Base-by-base conservation (phyloP, 1,140 invertebrate genomes). In the Cyrtorhinus lividipennis region DNA sequence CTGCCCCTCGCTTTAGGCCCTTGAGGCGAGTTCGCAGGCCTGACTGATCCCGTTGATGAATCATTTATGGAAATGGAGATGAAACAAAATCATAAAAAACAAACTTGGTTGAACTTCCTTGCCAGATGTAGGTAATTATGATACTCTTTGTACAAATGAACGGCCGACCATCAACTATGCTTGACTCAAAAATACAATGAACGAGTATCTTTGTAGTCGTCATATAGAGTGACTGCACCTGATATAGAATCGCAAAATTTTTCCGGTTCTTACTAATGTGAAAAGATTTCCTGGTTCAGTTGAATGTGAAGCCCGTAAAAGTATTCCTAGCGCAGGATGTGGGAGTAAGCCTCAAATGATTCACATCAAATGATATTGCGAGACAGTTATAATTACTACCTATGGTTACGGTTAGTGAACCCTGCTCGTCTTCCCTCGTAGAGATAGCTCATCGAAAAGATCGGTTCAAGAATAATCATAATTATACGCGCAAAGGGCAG, bases 21-120 rank as follows among this genome's bases (percentile, higher is more conserved):
- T 38, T 5, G 48, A 20, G 5, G 5, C 3, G 23, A 57, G 13
- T 24, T 18, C 20, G 24, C 18, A 2, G 18, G n/a, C 46, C 46
- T 22, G 56, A 22, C 24, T 24, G 56, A 57, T 57, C 56, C 23
- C 3, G 24, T 57, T 57, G 56, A 57, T 57, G 56, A 57, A 57
- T 57, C 56, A 57, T 57, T 57, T 8, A 57, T 24, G 18, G 24
- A 57, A 57, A 23, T 57, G 24, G 24, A 57, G 18, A 24, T 18
- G 24, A 57, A 57, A 57, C 56, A 23, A 24, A 57, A 57, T 57
- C 24, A 24, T 18, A 2, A 57, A 57, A 24, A 57, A 24, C n/a
- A n/a, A n/a, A n/a, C n/a, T n/a, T n/a, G n/a, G n/a, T n/a, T n/a
- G n/a, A n/a, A n/a, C n/a, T n/a, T n/a, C n/a, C n/a, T n/a, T n/a